phyloP scores from a whole-genome alignment of 2,888 invertebrate genomes.

The Dendrolimus houi region DNA sequence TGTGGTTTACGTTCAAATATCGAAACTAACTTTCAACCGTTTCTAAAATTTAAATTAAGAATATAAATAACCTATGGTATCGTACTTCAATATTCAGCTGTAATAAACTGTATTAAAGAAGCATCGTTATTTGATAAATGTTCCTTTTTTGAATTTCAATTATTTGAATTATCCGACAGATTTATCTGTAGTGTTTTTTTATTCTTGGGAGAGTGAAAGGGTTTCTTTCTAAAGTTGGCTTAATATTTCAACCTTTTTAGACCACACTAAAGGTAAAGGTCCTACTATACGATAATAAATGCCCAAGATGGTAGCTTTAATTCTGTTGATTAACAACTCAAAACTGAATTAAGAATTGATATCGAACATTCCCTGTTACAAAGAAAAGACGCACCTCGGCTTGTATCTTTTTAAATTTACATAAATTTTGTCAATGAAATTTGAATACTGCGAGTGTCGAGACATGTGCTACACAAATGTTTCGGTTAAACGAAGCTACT shows the following conservation, averaged over 20 bases:
- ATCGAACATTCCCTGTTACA: conserved; percentile 29
- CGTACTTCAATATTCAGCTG: not conserved
- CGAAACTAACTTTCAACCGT: no score
- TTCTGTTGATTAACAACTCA: conserved; percentile 11
- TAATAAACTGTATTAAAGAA: conserved; percentile 8
- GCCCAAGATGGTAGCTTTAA: conserved; percentile 20
- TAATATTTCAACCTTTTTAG: conserved; percentile 1
- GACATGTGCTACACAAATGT: no score
- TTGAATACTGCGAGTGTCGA: not conserved
- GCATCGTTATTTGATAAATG: conserved; percentile 12
- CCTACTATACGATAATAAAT: no score
- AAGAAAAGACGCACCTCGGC: conserved; percentile 39
- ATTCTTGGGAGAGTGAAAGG: not conserved
- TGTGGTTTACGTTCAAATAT: no score
- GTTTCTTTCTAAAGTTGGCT: no score
- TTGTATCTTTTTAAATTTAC: conserved; percentile 24
- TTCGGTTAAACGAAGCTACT: no score
- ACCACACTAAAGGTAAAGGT: no score
- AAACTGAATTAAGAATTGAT: not conserved
- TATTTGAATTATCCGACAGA: conserved; percentile 5
- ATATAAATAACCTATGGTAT: no score
- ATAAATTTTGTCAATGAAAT: conserved; percentile 7
- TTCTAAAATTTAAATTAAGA: no score
- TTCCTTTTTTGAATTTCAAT: conserved; percentile 33
- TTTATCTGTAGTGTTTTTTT: not conserved